phyloP scores from a whole-genome alignment of 2,113 vertebrate species.

The Hystrix cristata region DNA sequence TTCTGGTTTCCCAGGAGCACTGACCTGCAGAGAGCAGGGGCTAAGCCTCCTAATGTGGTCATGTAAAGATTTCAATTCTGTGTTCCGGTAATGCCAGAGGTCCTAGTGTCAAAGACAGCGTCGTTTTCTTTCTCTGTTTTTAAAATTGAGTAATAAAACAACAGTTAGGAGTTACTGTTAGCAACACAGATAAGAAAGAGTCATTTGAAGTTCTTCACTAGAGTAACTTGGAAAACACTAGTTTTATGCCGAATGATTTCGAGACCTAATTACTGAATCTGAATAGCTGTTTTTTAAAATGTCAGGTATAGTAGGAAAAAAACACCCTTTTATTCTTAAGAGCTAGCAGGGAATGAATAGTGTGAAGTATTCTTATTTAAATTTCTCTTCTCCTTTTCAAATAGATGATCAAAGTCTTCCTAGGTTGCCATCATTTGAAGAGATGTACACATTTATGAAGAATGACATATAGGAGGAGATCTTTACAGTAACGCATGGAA shows the following conservation, averaged over 20 bases:
- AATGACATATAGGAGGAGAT: neutral
- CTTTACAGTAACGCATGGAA: neutral
- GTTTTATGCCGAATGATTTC: conserved; percentile 54
- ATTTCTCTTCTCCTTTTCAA: conserved; percentile 48
- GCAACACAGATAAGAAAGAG: neutral
- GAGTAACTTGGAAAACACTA: conserved; percentile 26
- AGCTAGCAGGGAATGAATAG: neutral
- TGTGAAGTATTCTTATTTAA: conserved; percentile 62
- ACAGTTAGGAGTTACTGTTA: conserved; percentile 14
- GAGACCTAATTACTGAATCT: conserved; percentile 54
- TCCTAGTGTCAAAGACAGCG: conserved; percentile 15
- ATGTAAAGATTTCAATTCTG: neutral
- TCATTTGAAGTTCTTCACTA: conserved; percentile 24
- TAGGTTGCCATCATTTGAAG: neutral
- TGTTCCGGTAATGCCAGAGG: neutral
- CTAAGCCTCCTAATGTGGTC: neutral
- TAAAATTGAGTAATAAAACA: conserved; percentile 41
- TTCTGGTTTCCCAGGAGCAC: neutral
- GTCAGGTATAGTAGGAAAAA: conserved; percentile 59
- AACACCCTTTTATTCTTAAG: conserved; percentile 45
- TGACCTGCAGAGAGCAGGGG: neutral
- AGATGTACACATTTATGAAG: neutral
- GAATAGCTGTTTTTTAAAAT: conserved; percentile 61
- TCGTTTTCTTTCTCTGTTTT: neutral
- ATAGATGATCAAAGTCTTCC: conserved; percentile 46